Base-by-base conservation (phyloP, 2,797 vertebrate genomes). In the Mareca penelope region DNA sequence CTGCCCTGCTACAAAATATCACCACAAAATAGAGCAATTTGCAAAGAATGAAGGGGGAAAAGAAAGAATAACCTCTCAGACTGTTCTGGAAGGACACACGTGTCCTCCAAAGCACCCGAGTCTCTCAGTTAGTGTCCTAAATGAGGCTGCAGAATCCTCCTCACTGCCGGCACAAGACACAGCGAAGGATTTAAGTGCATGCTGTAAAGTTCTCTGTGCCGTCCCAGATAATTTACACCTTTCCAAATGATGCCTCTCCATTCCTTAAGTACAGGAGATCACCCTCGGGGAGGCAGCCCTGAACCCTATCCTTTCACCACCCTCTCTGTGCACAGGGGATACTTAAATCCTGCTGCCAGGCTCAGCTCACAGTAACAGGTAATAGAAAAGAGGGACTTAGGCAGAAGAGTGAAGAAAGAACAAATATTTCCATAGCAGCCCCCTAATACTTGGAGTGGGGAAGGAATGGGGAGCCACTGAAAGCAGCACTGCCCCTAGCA, bases 241-340 rank as follows among this genome's bases (percentile, higher is more conserved):
- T 96, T 93, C 94, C 86, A 94, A 94, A 96, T 42, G 95, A 96
- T 90, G 93, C 82, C 78, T 94, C 88, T 95, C 85, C 46, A 53
- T 78, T 90, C 78, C 93, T 71, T 68, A 83, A 81, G 93, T 19
- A 85, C 0, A 0, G 63, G 71, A 87, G 50, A 94, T 94, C 76
- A 76, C 70, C 57, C 91, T 92, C 8, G 26, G 91, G 93, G 80
- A 95, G 80, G 71, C 84, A 95, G 94, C 92, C 72, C 72, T 94
- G 93, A 96, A 90, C 92, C 57, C 69, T 15, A 75, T 46, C 55
- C 88, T 93, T 77, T 85, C 78, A 93, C 52, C 78, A 89, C 29
- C 72, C 89, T 93, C 76, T 65, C 59, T 90, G 72, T 23, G 65
- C 69, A 72, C 71, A 82, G 86, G 64, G 82, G 72, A 94, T 44